Evolutionary conservation across 2,888 invertebrate genomes (phyloP).

Genomic region (Clistopyga incitator): DNA sequence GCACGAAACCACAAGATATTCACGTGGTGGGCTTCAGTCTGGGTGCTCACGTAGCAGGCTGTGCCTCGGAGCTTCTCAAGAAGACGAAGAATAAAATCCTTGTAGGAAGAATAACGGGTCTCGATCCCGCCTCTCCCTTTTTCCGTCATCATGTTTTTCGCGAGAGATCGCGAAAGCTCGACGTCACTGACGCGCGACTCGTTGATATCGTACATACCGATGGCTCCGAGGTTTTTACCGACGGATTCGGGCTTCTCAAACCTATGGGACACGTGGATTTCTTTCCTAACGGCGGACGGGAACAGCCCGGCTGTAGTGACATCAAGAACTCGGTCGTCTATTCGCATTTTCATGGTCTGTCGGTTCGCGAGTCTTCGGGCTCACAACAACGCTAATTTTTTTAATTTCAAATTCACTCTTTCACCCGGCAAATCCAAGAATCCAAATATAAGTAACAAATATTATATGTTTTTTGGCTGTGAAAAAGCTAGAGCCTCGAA

Average conservation of each 20-base stretch:
- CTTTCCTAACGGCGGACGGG: constrained; percentile 87
- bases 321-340: constrained; percentile 86
- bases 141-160: constrained; percentile 86
- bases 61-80: constrained; percentile 86
- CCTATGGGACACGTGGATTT: constrained; percentile 87
- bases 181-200: constrained; percentile 87
- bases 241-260: constrained; percentile 87
- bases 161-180: constrained; percentile 86
- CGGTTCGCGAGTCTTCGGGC: neutral
- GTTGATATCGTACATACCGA: constrained; percentile 90
- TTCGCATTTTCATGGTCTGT: constrained; percentile 85
- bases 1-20: constrained; percentile 83
- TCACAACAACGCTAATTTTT: too few relatives aligned
- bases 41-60: constrained; percentile 87
- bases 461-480: too few relatives aligned
- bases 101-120: constrained; percentile 87
- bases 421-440: too few relatives aligned
- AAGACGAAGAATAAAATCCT: constrained; percentile 82
- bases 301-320: constrained; percentile 87
- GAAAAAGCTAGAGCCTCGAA: too few relatives aligned
- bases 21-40: constrained; percentile 87
- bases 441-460: too few relatives aligned
- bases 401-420: too few relatives aligned
- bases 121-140: constrained; percentile 87
- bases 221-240: constrained; percentile 86